Evolutionary conservation across 2,797 vertebrate species (phyloP).

Genomic region (Arnoldichthys spilopterus): DNA sequence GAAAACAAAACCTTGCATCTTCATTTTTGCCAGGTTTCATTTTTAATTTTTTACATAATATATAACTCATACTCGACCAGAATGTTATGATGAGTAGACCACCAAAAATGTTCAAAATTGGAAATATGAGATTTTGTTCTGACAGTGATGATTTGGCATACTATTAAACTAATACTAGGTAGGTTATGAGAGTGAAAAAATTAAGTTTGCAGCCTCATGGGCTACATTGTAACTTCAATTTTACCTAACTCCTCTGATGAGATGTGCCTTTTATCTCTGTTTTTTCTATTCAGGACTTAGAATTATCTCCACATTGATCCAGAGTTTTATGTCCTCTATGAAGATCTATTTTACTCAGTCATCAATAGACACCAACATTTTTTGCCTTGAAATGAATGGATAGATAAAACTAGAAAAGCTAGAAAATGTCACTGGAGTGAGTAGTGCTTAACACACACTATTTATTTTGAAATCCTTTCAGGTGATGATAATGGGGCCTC

Average conservation of each 20-base stretch:
- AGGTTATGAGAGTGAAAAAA: too few relatives aligned
- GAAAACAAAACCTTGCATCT: too few relatives aligned
- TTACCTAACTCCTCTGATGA: neutral
- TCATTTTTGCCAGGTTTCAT: too few relatives aligned
- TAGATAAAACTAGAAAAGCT: neutral
- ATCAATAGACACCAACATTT: neutral
- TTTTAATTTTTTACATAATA: too few relatives aligned
- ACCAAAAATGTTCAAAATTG: too few relatives aligned
- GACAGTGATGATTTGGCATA: neutral
- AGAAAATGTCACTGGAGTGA: neutral
- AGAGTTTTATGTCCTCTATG: neutral
- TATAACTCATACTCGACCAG: too few relatives aligned
- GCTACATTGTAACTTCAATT: too few relatives aligned
- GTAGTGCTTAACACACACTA: conserved; percentile 24
- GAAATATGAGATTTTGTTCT: too few relatives aligned
- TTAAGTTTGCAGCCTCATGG: too few relatives aligned
- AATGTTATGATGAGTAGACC: too few relatives aligned
- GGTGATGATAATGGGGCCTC: conserved; percentile 43
- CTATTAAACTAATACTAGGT: too few relatives aligned
- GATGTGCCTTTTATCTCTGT: neutral
- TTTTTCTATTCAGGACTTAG: neutral
- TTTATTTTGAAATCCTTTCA: neutral
- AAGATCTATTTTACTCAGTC: neutral
- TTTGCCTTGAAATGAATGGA: neutral
- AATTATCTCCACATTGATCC: neutral